Percentiles rank a stretch among this genome's conserved stretches.
These are phyloP conservation scores for Macrochelys suwanniensis DNA, from an alignment of 2,797 vertebrate genomes.

Conservation along the genomic window DNA sequence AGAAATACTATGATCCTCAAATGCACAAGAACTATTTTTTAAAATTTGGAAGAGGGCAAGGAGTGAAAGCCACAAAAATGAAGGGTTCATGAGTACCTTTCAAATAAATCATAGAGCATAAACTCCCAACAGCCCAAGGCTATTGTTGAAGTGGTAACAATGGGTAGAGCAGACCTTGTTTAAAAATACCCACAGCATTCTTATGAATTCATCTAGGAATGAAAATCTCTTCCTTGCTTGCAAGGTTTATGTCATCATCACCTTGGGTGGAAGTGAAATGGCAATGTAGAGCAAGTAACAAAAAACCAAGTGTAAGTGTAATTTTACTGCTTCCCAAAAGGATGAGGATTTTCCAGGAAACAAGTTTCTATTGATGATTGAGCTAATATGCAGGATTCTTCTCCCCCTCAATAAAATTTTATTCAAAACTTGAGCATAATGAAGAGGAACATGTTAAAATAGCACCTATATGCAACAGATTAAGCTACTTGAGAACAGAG, in stretches of 20 bases:
- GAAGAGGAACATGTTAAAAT: constrained; percentile 20
- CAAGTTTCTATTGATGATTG: background rate
- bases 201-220: background rate
- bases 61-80: background rate
- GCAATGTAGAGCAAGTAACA: background rate
- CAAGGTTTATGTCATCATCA: background rate
- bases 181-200: constrained; percentile 28
- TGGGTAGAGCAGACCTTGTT: constrained; percentile 4
- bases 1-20: background rate
- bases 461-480: constrained; percentile 15
- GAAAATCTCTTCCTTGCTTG: background rate
- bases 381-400: background rate
- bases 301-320: constrained; percentile 49
- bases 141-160: background rate
- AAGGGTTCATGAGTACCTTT: background rate
- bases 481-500: constrained; percentile 11
- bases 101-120: constrained; percentile 13
- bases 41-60: background rate
- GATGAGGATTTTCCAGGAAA: background rate
- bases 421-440: constrained; percentile 31
- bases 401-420: constrained; percentile 10
- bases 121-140: background rate
- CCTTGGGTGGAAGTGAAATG: background rate
- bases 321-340: constrained; percentile 20
- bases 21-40: background rate